Evolutionary conservation across 2,113 vertebrate species (phyloP).

Genomic region (Prunella fulvescens): DNA sequence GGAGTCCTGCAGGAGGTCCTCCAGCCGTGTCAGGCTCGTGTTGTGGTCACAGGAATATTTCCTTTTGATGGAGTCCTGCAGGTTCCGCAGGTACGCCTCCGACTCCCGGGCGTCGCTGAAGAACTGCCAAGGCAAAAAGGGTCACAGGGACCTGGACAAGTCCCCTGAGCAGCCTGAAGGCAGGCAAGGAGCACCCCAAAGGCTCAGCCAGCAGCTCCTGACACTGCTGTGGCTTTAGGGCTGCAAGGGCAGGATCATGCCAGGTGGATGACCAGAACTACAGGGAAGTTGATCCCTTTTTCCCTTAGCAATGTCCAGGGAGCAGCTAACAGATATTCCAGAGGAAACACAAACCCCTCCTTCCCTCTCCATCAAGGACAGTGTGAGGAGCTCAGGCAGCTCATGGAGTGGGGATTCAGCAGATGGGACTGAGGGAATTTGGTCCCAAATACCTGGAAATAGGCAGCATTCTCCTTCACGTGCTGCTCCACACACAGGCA

Average conservation of each 20-base stretch:
- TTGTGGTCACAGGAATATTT: slow-evolving; percentile 92
- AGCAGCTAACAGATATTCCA: not conserved
- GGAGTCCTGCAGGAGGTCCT: slow-evolving; percentile 97
- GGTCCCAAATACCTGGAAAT: slow-evolving; percentile 84
- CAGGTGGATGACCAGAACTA: accelerated
- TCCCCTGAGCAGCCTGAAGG: accelerated
- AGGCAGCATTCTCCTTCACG: slow-evolving; percentile 89
- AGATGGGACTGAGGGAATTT: accelerated
- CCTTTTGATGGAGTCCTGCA: slow-evolving; percentile 94
- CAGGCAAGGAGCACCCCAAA: not conserved
- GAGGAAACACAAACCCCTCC: not conserved
- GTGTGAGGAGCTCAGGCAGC: not conserved
- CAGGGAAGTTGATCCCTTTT: not conserved
- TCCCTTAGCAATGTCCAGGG: not conserved
- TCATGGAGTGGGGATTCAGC: accelerated
- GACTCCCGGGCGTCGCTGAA: slow-evolving; percentile 88
- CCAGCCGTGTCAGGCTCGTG: slow-evolving; percentile 88
- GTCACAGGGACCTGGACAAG: not conserved
- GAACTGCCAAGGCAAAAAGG: slow-evolving; percentile 74
- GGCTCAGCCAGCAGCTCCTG: not conserved
- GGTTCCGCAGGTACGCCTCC: slow-evolving; percentile 87
- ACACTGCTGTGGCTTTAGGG: accelerated
- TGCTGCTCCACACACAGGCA: slow-evolving; percentile 94
- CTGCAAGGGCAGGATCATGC: not conserved
- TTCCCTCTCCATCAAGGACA: not conserved